Percentiles rank a stretch among this genome's conserved stretches.
Conservation (phyloP, 2,113 vertebrate species). For the Pitta sordida region DNA sequence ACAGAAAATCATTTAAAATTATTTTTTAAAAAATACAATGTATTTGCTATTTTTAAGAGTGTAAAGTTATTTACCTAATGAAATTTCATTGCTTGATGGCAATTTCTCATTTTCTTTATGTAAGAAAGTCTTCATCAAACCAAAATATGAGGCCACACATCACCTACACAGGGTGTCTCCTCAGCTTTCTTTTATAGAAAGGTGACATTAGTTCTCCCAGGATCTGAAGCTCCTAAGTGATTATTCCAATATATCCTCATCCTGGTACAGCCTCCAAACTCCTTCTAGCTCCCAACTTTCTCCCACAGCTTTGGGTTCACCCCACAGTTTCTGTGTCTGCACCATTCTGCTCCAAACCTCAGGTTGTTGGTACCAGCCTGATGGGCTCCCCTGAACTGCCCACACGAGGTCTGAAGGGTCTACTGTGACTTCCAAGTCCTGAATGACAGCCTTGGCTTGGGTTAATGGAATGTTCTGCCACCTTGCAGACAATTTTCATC, state of each 20-base stretch:
- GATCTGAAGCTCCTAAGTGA: background rate
- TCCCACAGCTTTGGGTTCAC: background rate
- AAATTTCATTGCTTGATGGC: background rate
- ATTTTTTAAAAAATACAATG: rapidly evolving
- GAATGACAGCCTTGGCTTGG: rapidly evolving
- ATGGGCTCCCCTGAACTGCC: background rate
- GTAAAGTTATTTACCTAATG: background rate
- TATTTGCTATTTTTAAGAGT: background rate
- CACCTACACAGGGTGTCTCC: background rate
- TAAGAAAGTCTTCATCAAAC: background rate
- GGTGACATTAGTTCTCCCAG: background rate
- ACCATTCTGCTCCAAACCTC: background rate
- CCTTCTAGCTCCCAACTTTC: background rate
- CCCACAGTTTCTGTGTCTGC: background rate
- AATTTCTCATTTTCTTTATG: background rate
- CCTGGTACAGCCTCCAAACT: background rate
- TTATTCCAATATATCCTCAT: background rate
- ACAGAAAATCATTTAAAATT: background rate
- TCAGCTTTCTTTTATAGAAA: background rate
- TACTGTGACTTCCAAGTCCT: background rate
- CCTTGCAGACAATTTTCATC: background rate
- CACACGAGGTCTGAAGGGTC: background rate
- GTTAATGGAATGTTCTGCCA: background rate
- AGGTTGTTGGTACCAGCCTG: background rate
- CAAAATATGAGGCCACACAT: background rate